These are phyloP conservation scores for Fragum sueziense DNA, from an alignment of 2,888 invertebrate species.

Conservation along the genomic window DNA sequence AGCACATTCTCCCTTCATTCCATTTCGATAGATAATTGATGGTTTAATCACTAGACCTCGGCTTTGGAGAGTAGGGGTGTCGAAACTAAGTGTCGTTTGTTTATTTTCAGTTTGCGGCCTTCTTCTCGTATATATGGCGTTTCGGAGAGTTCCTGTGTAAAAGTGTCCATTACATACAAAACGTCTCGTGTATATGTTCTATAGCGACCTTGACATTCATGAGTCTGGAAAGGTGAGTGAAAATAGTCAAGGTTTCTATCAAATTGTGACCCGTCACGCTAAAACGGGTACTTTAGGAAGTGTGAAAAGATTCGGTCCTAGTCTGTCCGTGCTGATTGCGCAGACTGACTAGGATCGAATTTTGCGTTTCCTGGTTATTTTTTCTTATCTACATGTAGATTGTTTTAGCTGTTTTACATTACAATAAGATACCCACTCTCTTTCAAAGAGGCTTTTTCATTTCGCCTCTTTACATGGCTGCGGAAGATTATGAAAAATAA, in stretches of 20 bases:
- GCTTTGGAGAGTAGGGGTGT: too few species aligned
- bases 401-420: too few species aligned
- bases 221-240: conserved; percentile 87
- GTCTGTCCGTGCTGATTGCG: not conserved
- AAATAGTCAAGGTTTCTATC: not conserved
- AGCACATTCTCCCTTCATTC: too few species aligned
- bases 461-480: too few species aligned
- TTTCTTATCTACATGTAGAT: too few species aligned
- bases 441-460: too few species aligned
- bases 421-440: too few species aligned
- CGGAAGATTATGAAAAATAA: too few species aligned
- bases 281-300: too few species aligned
- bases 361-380: not conserved
- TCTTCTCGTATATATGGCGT: conserved; percentile 88
- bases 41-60: too few species aligned
- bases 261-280: too few species aligned
- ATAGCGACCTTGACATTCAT: conserved; percentile 88
- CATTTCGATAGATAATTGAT: too few species aligned
- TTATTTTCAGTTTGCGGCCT: conserved; percentile 85
- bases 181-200: conserved; percentile 88
- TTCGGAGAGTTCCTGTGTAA: conserved; percentile 85
- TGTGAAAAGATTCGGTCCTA: not conserved
- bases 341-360: not conserved
- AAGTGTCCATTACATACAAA: conserved; percentile 87
- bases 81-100: not conserved